Base-by-base conservation (phyloP, 2,113 vertebrate species). In the Cynoglossus semilaevis region DNA sequence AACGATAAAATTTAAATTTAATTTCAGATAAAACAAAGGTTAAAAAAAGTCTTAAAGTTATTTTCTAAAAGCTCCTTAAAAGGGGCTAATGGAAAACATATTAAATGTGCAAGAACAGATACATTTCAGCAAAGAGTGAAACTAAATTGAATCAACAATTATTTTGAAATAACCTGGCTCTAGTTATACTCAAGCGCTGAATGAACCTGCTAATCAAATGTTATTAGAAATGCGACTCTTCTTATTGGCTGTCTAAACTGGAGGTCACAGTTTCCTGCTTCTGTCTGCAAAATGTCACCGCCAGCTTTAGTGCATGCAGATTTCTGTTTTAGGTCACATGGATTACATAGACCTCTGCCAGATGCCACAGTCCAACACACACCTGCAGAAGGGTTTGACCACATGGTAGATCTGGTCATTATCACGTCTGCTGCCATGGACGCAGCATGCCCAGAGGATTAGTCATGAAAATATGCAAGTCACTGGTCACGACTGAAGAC, bases 171-270 rank as follows among this genome's bases (percentile, higher is more conserved):
- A n/a, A n/a, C n/a, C n/a, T n/a, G n/a, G n/a, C n/a, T n/a, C n/a
- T n/a, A n/a, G n/a, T n/a, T n/a, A n/a, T n/a, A 52, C 56, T 79
- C 76, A 79, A 74, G 69, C 63, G 44, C 49, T 53, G 65, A 67
- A 77, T 80, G 41, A 77, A 70, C 77, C 18, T 41, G 29, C 40
- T 81, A 68, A 80, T 63, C 72, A n/a, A 69, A 74, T 37, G 74
- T 79, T 70, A 63, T 19, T 70, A 60, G 18, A 70, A 78, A 79
- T 70, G 48, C 55, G 72, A 55, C 2, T 46, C 45, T 76, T 53
- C 65, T 67, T 16, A 51, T 15, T 10, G 71, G 51, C 47, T 9
- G 36, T 16, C 46, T n/a, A 68, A 52, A 56, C 63, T 5, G 13
- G 38, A 15, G 41, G 52, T 64, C 56, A 44, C 47, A 61, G 50